These are phyloP conservation scores for Lepidochitona cinerea DNA, from an alignment of 2,888 invertebrate genomes.

Conservation along the genomic window DNA sequence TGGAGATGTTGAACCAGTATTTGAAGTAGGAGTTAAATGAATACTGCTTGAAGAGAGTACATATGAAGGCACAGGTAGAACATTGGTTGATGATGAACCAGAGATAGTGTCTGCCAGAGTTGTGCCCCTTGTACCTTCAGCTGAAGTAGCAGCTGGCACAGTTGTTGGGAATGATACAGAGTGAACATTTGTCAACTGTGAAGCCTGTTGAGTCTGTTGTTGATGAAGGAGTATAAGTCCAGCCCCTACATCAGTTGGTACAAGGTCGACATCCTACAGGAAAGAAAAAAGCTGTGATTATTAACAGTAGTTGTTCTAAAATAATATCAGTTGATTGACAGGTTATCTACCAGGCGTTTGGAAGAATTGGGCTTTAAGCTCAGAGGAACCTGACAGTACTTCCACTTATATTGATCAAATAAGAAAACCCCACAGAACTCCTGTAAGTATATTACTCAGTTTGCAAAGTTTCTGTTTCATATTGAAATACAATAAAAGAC, in stretches of 20 bases:
- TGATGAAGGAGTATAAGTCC: constrained; percentile 83
- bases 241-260: constrained; percentile 90
- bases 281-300: too few relatives aligned
- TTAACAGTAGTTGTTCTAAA: too few relatives aligned
- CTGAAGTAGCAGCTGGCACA: background rate
- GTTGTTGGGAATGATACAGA: background rate
- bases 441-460: too few relatives aligned
- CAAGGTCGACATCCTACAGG: constrained; percentile 83
- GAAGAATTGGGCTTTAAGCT: too few relatives aligned
- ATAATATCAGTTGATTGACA: too few relatives aligned
- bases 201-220: background rate
- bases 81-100: constrained; percentile 1
- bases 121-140: background rate
- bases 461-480: too few relatives aligned
- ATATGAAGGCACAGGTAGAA: background rate
- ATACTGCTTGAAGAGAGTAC: background rate
- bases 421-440: too few relatives aligned
- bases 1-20: background rate
- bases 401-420: too few relatives aligned
- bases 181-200: background rate
- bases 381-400: too few relatives aligned
- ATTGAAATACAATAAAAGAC: too few relatives aligned
- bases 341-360: too few relatives aligned
- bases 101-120: background rate
- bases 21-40: background rate